Conservation (phyloP, 2,888 invertebrate genomes). For the Rhopalosiphum nymphaeae region DNA sequence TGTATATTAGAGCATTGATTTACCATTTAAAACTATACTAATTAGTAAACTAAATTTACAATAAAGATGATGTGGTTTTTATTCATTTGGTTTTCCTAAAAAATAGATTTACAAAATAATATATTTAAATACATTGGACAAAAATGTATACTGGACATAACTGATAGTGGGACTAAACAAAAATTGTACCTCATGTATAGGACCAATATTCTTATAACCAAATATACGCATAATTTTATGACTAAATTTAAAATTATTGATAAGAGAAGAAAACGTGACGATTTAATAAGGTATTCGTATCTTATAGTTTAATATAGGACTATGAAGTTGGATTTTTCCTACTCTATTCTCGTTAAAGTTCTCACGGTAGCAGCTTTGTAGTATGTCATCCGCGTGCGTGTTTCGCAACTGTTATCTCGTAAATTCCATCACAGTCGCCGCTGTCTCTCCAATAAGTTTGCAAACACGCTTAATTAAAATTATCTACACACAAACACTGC, state of each 20-base stretch:
- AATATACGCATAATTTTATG: not conserved
- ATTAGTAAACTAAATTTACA: too few species aligned
- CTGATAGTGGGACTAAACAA: not conserved
- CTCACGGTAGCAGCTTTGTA: not conserved
- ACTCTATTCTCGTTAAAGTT: constrained; percentile 10
- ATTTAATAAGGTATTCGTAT: not conserved
- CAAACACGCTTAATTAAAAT: constrained; percentile 55
- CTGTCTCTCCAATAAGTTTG: constrained; percentile 2
- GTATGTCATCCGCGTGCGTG: not conserved
- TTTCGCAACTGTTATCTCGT: constrained; percentile 39
- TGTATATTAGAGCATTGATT: too few species aligned
- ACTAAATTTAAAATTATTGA: not conserved
- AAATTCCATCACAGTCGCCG: not conserved
- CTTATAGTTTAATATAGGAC: not conserved
- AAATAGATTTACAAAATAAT: too few species aligned
- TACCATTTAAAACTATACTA: too few species aligned
- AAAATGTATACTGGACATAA: not conserved
- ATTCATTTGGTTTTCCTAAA: too few species aligned
- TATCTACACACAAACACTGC: constrained; percentile 35
- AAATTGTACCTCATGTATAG: not conserved
- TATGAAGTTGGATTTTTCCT: not conserved
- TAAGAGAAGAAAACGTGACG: not conserved
- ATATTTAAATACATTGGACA: not conserved
- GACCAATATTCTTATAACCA: not conserved
- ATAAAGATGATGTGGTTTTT: too few species aligned